These are phyloP conservation scores for Naso thynnoides DNA, from an alignment of 2,797 vertebrate genomes.

Conservation along the genomic window DNA sequence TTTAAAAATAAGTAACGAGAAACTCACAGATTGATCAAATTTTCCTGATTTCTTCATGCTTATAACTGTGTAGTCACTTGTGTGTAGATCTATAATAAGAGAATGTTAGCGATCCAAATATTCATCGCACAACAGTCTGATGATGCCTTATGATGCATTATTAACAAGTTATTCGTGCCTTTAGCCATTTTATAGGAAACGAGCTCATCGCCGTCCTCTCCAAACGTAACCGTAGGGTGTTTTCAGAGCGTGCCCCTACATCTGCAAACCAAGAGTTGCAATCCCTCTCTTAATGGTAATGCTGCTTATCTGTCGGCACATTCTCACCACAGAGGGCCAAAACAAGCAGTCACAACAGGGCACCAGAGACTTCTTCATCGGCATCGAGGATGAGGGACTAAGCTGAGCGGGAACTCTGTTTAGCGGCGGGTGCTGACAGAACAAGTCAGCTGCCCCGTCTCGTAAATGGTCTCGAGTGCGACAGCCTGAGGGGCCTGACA, in stretches of 20 bases:
- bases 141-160: conserved; percentile 25
- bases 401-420: conserved; percentile 60
- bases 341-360: conserved; percentile 26
- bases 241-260: neutral
- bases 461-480: conserved; percentile 58
- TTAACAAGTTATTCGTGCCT: conserved; percentile 36
- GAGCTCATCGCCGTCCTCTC: conserved; percentile 20
- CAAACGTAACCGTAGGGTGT: conserved; percentile 20
- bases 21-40: neutral
- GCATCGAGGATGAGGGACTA: conserved; percentile 35
- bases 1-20: conserved; percentile 40
- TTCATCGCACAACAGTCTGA: conserved; percentile 43
- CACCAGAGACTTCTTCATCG: conserved; percentile 15
- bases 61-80: conserved; percentile 24
- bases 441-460: conserved; percentile 66
- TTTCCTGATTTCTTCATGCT: neutral
- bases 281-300: conserved; percentile 5
- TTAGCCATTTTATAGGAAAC: neutral
- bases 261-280: neutral
- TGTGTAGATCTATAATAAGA: conserved; percentile 26
- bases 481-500: conserved; percentile 58
- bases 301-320: conserved; percentile 17
- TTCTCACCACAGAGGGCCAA: conserved; percentile 28
- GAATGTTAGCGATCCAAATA: conserved; percentile 41
- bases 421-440: conserved; percentile 72